Conservation (phyloP, 2,113 vertebrate species). For the Chelonoidis abingdonii region DNA sequence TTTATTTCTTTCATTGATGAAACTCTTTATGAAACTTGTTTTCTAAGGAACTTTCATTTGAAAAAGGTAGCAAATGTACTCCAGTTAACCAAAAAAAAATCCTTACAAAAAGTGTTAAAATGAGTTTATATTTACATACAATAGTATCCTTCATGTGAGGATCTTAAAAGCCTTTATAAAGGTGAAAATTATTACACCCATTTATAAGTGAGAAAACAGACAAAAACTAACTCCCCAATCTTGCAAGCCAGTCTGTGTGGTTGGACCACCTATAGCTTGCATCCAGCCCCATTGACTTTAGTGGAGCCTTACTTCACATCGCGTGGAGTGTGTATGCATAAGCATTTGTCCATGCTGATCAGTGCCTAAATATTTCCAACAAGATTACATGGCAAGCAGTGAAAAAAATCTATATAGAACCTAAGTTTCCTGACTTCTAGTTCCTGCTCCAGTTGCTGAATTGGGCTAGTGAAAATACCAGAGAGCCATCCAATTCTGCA, state of each 20-base stretch:
- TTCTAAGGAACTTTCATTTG: neutral
- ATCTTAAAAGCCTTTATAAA: neutral
- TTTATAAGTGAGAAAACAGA: neutral
- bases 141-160: neutral
- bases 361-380: neutral
- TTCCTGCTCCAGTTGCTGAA: neutral
- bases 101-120: neutral
- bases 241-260: neutral
- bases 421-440: neutral
- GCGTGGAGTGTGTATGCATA: fast-evolving
- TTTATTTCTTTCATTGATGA: neutral
- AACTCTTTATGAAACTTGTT: neutral
- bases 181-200: neutral
- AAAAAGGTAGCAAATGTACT: neutral
- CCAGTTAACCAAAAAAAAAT: neutral
- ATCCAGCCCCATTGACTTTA: fast-evolving
- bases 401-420: neutral
- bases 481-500: neutral
- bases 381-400: neutral
- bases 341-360: neutral
- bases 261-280: fast-evolving
- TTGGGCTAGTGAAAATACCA: neutral
- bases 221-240: neutral
- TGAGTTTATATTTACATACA: neutral
- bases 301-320: neutral